A percentile compares a stretch with the other conserved stretches of the same genome.
Evolutionary conservation across 2,797 vertebrate species (phyloP).

Genomic region (Rhynchonycteris naso): DNA sequence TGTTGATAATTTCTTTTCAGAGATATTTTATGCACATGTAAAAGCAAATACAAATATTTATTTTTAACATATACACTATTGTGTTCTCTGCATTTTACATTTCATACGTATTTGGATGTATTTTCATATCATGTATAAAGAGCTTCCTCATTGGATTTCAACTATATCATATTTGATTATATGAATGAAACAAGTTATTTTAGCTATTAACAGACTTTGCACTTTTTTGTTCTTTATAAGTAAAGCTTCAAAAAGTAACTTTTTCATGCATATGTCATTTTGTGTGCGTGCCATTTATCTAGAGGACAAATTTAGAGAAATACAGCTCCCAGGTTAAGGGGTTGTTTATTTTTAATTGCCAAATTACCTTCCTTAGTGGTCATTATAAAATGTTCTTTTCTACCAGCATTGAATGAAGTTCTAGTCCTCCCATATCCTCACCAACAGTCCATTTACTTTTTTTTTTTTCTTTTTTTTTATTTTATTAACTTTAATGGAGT

Average conservation of each 20-base stretch:
- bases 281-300: background rate
- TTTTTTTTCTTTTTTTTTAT: too few species aligned
- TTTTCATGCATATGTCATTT: constrained; percentile 2
- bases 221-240: background rate
- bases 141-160: constrained; percentile 39
- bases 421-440: background rate
- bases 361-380: background rate
- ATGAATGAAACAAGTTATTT: constrained; percentile 32
- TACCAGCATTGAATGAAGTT: background rate
- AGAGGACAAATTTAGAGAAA: constrained; percentile 7
- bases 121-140: background rate
- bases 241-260: background rate
- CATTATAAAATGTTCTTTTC: constrained; percentile 20
- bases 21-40: background rate
- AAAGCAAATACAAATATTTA: background rate
- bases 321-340: background rate
- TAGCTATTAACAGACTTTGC: background rate
- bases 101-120: constrained; percentile 3
- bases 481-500: too few species aligned
- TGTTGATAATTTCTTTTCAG: constrained; percentile 4
- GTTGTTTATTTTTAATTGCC: background rate
- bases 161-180: background rate
- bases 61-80: background rate
- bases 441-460: background rate
- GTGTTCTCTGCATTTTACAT: constrained; percentile 12